Evolutionary conservation across 2,797 vertebrate species (phyloP), one percentile per base, ranked within the genome.

Genomic region (Rhodeus uyekii): DNA sequence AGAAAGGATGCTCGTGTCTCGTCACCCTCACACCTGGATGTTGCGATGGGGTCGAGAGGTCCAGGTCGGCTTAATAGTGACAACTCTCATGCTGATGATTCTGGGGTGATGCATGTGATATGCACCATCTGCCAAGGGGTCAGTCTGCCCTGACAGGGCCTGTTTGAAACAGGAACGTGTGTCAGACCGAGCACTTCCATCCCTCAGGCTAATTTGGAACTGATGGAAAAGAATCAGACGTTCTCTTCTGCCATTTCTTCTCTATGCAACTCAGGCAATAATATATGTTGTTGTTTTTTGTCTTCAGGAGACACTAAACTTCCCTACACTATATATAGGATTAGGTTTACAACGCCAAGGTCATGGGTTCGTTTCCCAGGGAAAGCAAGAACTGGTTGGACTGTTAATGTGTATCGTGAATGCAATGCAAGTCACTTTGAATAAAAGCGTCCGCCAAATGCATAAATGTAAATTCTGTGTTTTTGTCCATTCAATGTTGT

Each of bases 1-100:
- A n/a, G 46, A 76, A 76, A 38, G 42, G 3, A 42, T 39, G 60
- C 24, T 58, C 22, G 46, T 82, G 60, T 75, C 71, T 50, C 10
- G 10, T 65, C 71, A 55, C 48, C 48, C 38, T 76, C 61, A 55
- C 80, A 75, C 80, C 61, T 75, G 80, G 72, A 67, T 13, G 8
- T 68, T n/a, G 80, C 58, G 72, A 75, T 2, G 3, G 50, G 80
- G 63, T 27, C 61, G 42, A 55, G 27, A 12, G 72, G 61, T 82
- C 72, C 63, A 34, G 61, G 36, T 76, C 61, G 8, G 36, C 27
- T 58, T 82, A 82, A 44, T 76, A 76, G 80, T 67, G 72, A 76
- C 80, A 82, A 67, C 80, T 82, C 73, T 76, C 80, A 24, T 69
- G 61, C 63, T 82, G 81, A 58, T 81, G 72, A 75, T 67, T 75